phyloP scores from a whole-genome alignment of 1,140 invertebrate genomes.

The Lepidostoma basale region DNA sequence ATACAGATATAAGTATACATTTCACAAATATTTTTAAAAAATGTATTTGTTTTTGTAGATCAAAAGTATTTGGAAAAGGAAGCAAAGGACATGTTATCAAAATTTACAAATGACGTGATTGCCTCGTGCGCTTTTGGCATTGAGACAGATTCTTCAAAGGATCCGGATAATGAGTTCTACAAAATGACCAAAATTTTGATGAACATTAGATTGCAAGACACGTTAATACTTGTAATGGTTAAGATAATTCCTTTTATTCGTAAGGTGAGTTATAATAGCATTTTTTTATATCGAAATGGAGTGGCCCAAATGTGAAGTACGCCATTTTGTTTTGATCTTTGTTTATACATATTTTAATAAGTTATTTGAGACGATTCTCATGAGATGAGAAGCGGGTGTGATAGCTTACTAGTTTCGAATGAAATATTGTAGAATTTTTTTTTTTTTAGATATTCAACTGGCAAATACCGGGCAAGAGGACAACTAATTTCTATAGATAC shows the following conservation, averaged over 20 bases:
- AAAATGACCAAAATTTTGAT: constrained; percentile 48
- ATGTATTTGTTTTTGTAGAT: neutral
- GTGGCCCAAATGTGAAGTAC: too few species aligned
- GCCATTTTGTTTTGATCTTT: too few species aligned
- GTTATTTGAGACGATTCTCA: too few species aligned
- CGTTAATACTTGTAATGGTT: neutral
- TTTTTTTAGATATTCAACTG: neutral
- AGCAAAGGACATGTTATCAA: constrained; percentile 52
- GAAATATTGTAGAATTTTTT: neutral
- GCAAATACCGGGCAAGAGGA: neutral
- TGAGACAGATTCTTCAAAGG: constrained; percentile 52
- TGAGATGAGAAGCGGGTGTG: too few species aligned
- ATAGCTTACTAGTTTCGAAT: neutral
- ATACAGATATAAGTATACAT: too few species aligned
- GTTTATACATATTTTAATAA: too few species aligned
- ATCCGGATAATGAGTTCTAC: constrained; percentile 58
- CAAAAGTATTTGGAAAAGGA: constrained; percentile 20
- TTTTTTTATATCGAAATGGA: too few species aligned
- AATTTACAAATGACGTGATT: constrained; percentile 58
- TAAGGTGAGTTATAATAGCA: constrained; percentile 31
- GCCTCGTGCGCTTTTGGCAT: constrained; percentile 56
- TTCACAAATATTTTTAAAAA: too few species aligned
- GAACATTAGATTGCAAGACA: neutral
- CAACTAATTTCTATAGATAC: constrained; percentile 45
- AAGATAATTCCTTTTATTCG: constrained; percentile 9